Evolutionary conservation across 2,888 invertebrate genomes (phyloP), one percentile per base, ranked within the genome.

Genomic region (Encarsia formosa): DNA sequence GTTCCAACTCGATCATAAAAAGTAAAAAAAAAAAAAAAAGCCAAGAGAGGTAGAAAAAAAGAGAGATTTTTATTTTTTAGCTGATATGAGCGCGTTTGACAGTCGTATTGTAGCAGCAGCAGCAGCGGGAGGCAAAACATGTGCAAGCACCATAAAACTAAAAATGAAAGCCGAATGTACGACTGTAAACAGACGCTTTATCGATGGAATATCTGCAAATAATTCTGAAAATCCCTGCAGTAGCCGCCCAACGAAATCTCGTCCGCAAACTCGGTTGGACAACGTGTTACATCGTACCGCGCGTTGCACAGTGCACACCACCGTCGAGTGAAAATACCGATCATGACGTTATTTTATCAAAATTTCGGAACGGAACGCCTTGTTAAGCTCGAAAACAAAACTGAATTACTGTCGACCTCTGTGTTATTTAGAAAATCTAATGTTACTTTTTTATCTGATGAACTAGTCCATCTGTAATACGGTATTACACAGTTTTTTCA

Each of bases 171-270:
- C 46, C 18, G 39, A 44, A 46, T 32, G 23, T 34, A 35, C 42
- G 44, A 56, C 42, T 44, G 50, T 53, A 56, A 52, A 56, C 50
- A 52, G 44, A 56, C 46, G 39, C 38, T 56, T 52, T 46, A 56
- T 52, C 46, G 49, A 46, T 52, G 50, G 37, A 24, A 15, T 47
- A 50, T 50, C 32, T 37, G 44, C 43, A 49, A 49, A 56, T 52
- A 52, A 49, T 49, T 49, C 42, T 34, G 13, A 22, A 42, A 42
- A 35, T 49, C 43, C 40, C 48, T 15, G 11, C 26, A 44, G 41
- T 32, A 22, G 11, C 24, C 31, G 50, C 22, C 22, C 41, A 11
- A 19, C 29, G 24, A 15, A 37, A 39, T 43, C 40, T 32, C n/a
- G n/a, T n/a, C 43, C 54, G n/a, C 39, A 42, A 46, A 42, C 49